A percentile compares a stretch with the other conserved stretches of the same genome.
These are phyloP conservation scores for Poeciliopsis prolifica DNA, from an alignment of 2,113 vertebrate genomes.

Conservation along the genomic window DNA sequence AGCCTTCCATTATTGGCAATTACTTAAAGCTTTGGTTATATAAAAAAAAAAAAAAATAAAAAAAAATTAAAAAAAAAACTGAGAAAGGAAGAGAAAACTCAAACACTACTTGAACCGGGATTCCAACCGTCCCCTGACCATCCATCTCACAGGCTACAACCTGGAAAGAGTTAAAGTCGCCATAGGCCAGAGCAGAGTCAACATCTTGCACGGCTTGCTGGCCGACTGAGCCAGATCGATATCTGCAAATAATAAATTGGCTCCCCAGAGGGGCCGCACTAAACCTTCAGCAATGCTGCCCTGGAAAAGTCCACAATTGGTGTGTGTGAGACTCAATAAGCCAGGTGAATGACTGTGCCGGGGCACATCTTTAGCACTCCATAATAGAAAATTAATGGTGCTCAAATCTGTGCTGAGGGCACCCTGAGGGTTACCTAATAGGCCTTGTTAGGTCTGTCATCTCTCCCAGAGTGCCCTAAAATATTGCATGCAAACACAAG, in stretches of 20 bases:
- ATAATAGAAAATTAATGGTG: slow-evolving; percentile 97
- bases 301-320: slow-evolving; percentile 87
- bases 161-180: slow-evolving; percentile 84
- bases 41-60: slow-evolving; percentile 9
- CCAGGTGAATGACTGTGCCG: slow-evolving; percentile 87
- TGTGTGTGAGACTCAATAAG: slow-evolving; percentile 91
- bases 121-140: slow-evolving; percentile 37
- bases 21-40: slow-evolving; percentile 26
- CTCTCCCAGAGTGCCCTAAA: slow-evolving; percentile 83
- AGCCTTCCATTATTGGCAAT: slow-evolving; percentile 20
- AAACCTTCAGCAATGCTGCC: slow-evolving; percentile 84
- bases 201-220: slow-evolving; percentile 85
- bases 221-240: slow-evolving; percentile 91
- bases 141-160: slow-evolving; percentile 57
- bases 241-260: slow-evolving; percentile 99
- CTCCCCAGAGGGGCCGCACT: slow-evolving; percentile 91
- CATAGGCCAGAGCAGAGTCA: slow-evolving; percentile 85
- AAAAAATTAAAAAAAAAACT: neutral
- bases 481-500: slow-evolving; percentile 78
- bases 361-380: slow-evolving; percentile 91
- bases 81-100: slow-evolving; percentile 17
- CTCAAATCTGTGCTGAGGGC: slow-evolving; percentile 90
- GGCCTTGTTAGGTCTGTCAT: slow-evolving; percentile 88
- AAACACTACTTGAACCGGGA: slow-evolving; percentile 16
- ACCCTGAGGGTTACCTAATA: slow-evolving; percentile 92